Evolutionary conservation across 2,888 invertebrate genomes (phyloP).

Genomic region (Synergus gifuensis): DNA sequence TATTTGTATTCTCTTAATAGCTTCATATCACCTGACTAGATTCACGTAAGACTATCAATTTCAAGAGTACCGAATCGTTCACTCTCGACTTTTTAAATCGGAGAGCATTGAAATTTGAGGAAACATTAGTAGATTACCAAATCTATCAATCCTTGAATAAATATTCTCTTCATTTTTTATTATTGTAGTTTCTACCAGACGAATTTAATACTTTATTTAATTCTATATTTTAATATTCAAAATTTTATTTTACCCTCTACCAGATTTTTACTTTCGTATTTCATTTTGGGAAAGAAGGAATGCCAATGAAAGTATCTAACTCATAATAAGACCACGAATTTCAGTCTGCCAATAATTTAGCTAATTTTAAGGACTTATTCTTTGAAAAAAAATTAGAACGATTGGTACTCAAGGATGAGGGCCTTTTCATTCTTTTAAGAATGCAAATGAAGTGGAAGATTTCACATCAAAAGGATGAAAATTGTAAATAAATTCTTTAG

Average conservation of each 20-base stretch:
- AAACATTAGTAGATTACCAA: background rate
- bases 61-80: slow-evolving; percentile 29
- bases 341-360: background rate
- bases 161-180: background rate
- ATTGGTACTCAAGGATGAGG: background rate
- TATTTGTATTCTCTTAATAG: slow-evolving; percentile 56
- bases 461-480: background rate
- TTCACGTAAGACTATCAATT: slow-evolving; percentile 59
- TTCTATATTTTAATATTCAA: too few relatives aligned
- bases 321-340: background rate
- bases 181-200: too few relatives aligned
- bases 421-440: slow-evolving; percentile 1
- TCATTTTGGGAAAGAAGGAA: background rate
- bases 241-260: too few relatives aligned
- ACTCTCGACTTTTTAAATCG: background rate
- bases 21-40: slow-evolving; percentile 59
- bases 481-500: background rate
- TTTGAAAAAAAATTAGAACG: background rate
- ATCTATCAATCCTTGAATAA: background rate
- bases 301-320: background rate
- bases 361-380: background rate
- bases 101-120: background rate
- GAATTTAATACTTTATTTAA: too few relatives aligned
- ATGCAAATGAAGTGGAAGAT: background rate
- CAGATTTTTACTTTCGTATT: background rate